Evolutionary conservation across 2,797 vertebrate species (phyloP).

Genomic region (Helicolenus hilgendorfi): DNA sequence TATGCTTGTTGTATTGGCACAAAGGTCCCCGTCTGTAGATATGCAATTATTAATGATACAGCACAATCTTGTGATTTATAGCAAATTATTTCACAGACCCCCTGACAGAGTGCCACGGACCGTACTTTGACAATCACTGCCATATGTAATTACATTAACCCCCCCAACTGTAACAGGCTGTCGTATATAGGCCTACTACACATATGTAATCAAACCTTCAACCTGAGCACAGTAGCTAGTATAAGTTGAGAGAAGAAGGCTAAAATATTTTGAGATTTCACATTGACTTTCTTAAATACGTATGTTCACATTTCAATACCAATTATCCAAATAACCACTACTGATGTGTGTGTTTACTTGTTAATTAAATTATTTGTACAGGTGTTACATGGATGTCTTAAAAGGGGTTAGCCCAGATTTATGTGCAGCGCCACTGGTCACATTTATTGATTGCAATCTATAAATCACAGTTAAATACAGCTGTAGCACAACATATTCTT

Average conservation of each 20-base stretch:
- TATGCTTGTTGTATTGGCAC: too few species aligned
- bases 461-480: constrained; percentile 61
- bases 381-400: not conserved
- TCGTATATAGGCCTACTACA: not conserved
- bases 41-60: too few species aligned
- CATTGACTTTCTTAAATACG: not conserved
- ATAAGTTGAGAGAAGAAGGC: not conserved
- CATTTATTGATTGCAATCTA: constrained; percentile 42
- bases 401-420: constrained; percentile 26
- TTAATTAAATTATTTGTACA: not conserved
- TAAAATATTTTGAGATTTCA: not conserved
- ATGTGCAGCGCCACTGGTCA: constrained; percentile 9
- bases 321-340: not conserved
- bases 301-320: not conserved
- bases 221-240: not conserved
- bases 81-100: too few species aligned
- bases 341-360: not conserved
- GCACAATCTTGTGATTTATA: fast-evolving
- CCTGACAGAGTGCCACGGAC: too few species aligned
- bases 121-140: too few species aligned
- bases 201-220: not conserved
- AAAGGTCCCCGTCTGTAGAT: too few species aligned
- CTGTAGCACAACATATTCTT: constrained; percentile 9
- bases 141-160: not conserved
- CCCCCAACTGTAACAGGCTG: not conserved